Evolutionary conservation across 2,797 vertebrate species (phyloP).

Genomic region (Carcharodon carcharias): DNA sequence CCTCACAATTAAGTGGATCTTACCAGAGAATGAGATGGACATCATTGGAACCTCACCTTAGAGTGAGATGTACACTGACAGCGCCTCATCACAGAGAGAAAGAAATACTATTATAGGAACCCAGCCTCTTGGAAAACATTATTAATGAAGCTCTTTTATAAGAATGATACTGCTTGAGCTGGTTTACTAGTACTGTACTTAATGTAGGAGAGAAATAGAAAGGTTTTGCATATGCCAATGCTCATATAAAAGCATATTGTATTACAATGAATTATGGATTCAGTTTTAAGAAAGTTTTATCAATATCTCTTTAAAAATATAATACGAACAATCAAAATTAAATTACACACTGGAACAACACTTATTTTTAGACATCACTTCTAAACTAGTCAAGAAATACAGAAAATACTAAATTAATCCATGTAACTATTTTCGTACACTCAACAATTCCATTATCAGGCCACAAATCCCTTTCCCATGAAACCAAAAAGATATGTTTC

Average conservation of each 20-base stretch:
- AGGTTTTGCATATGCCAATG: background rate
- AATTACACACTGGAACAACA: background rate
- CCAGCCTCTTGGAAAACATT: background rate
- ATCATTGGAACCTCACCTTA: background rate
- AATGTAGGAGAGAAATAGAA: background rate
- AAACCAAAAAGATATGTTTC: background rate
- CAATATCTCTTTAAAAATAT: background rate
- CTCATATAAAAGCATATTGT: background rate
- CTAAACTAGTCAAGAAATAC: background rate
- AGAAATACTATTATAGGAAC: background rate
- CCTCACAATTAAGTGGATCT: background rate
- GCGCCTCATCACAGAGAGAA: background rate
- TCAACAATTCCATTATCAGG: background rate
- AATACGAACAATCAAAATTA: background rate
- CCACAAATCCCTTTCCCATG: background rate
- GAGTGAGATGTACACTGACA: background rate
- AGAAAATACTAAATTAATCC: background rate
- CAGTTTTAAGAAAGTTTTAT: background rate
- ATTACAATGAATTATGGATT: background rate
- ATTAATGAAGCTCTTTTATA: background rate
- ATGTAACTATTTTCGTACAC: background rate
- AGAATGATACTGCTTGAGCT: background rate
- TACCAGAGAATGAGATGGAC: background rate
- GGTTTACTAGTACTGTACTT: slow-evolving; percentile 13
- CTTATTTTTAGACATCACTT: background rate